Base-by-base conservation (phyloP, 2,113 vertebrate genomes). In the Kryptolebias marmoratus region DNA sequence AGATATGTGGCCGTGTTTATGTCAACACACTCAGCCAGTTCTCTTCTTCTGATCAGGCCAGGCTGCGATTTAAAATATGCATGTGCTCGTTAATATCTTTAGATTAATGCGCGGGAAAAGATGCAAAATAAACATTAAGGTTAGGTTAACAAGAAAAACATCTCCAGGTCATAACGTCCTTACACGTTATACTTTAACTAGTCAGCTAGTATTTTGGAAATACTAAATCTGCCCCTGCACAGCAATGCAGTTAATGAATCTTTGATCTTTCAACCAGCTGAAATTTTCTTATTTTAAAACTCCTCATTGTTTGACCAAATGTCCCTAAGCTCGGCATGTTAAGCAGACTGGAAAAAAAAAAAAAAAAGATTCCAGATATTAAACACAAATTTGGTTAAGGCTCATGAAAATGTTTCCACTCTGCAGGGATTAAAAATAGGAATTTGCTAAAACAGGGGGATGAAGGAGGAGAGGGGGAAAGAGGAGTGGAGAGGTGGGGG, bases 351-450 rank as follows among this genome's bases (percentile, higher is more conserved):
- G 56, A 71, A 61, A 56, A 22, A 22, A 22, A 22, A 22, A 22
- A 22, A 22, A 22, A 22, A 22, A 68, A 83, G 82, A 73, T 71
- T 81, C 79, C 71, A 88, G 86, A 89, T 85, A 84, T 87, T 85
- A 88, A 88, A 80, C 77, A 80, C 63, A 88, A 90, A 88, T 89
- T 87, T 90, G 86, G 84, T 87, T 83, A 89, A 87, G 85, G 82
- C 74, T 81, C 70, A 74, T 63, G 71, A 77, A 90, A 92, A 87
- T 88, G 82, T 88, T 90, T 85, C 80, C 81, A 89, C 84, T 90
- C 76, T 77, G 78, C 59, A 53, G 68, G 73, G 88, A 90, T 85
- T 90, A 89, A 91, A 89, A 91, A 91, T 86, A 92, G 89, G 86
- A 90, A 86, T 77, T 73, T 71, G 80, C 83, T 91, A 82, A 88